These are phyloP conservation scores for Siniperca knerii DNA, from an alignment of 2,113 vertebrate genomes.

Conservation along the genomic window DNA sequence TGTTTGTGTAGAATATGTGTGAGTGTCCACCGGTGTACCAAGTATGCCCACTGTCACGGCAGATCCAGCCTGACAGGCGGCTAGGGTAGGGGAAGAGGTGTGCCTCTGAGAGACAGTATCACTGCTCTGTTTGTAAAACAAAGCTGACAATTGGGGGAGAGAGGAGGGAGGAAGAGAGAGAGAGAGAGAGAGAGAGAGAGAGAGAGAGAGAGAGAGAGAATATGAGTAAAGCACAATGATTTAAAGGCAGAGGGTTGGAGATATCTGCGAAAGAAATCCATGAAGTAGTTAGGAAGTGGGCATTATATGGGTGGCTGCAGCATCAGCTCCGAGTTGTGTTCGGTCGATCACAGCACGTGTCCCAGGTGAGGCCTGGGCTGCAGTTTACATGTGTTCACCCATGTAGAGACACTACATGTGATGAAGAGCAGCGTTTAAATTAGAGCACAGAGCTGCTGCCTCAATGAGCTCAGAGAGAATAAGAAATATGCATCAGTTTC, in stretches of 20 bases:
- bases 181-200: slow-evolving; percentile 13
- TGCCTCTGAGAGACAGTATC: slow-evolving; percentile 70
- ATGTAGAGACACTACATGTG: slow-evolving; percentile 7
- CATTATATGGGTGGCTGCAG: slow-evolving; percentile 25
- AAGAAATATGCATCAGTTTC: slow-evolving; percentile 48
- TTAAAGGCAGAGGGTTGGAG: slow-evolving; percentile 49
- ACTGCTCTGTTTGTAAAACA: slow-evolving; percentile 68
- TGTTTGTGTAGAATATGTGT: slow-evolving; percentile 32
- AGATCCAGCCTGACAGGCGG: slow-evolving; percentile 67
- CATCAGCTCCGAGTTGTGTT: slow-evolving; percentile 1
- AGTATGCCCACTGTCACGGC: slow-evolving; percentile 46
- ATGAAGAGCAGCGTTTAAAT: slow-evolving; percentile 22
- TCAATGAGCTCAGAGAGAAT: slow-evolving; percentile 3
- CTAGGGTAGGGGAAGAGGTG: slow-evolving; percentile 42
- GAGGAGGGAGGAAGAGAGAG: slow-evolving; percentile 7
- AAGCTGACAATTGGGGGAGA: slow-evolving; percentile 64
- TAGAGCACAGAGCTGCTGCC: slow-evolving; percentile 14
- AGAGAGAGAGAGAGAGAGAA: background rate
- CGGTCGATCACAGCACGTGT: slow-evolving; percentile 12
- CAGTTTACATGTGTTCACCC: slow-evolving; percentile 25
- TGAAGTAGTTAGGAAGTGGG: slow-evolving; percentile 54
- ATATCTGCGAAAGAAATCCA: slow-evolving; percentile 55
- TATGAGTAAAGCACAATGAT: slow-evolving; percentile 32
- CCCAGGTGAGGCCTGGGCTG: slow-evolving; percentile 6
- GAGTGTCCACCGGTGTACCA: slow-evolving; percentile 25